Percentiles rank a stretch among this genome's conserved stretches.
Evolutionary conservation across 2,113 vertebrate species (phyloP).

Genomic region (Hypocryptadius cinnamomeus): DNA sequence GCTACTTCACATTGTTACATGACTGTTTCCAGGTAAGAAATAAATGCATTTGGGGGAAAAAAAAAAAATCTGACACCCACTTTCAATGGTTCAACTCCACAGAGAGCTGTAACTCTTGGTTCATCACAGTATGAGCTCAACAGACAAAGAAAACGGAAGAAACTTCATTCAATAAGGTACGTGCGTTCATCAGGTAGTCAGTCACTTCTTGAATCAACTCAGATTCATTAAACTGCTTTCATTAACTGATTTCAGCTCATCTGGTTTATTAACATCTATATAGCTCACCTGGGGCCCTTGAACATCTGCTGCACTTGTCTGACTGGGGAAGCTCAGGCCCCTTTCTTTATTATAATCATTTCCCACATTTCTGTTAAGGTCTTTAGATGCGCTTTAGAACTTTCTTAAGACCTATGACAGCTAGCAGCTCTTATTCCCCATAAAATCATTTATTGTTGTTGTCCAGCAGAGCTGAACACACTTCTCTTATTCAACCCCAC

Average conservation of each 20-base stretch:
- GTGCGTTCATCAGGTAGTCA: background rate
- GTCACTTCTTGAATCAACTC: background rate
- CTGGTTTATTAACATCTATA: slow-evolving; percentile 32
- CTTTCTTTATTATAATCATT: background rate
- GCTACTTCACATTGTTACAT: background rate
- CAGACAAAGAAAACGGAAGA: background rate
- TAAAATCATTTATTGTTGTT: background rate
- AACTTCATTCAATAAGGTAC: background rate
- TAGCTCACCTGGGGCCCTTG: background rate
- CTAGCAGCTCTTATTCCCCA: background rate
- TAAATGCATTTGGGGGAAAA: background rate
- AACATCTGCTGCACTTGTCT: slow-evolving; percentile 19
- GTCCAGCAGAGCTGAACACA: background rate
- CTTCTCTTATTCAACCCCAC: background rate
- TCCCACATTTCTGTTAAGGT: background rate
- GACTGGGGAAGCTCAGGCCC: background rate
- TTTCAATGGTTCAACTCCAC: background rate
- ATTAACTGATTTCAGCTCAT: slow-evolving; percentile 26
- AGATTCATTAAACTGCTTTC: slow-evolving; percentile 20
- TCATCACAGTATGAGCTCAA: background rate
- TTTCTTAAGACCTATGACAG: background rate
- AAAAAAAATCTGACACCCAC: background rate
- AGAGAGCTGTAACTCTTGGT: background rate
- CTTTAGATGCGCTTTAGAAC: background rate
- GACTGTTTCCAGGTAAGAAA: background rate